Base-by-base conservation (phyloP, 2,888 invertebrate genomes). In the Malthinus flaveolus region DNA sequence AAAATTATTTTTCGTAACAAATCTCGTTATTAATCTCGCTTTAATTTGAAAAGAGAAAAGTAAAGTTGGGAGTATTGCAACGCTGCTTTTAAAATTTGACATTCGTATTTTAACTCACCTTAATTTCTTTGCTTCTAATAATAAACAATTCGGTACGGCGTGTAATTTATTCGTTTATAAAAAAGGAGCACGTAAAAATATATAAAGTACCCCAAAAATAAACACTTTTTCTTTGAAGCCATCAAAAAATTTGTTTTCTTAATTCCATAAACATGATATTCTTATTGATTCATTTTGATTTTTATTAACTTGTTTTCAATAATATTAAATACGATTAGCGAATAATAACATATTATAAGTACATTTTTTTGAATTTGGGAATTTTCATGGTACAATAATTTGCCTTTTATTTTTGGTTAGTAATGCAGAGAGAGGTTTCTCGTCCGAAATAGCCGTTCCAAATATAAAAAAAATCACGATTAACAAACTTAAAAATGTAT, bases 381-480 rank as follows among this genome's bases (percentile, higher is more conserved):
- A 15, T 42, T 42, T 15, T 15, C 39, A 42, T 42, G n/a, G n/a
- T 23, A 23, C 39, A 42, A 23, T 42, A 13, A 15, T 23, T 42
- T 42, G 15, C 23, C n/a, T 35, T 42, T 13, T 42, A 42, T 5
- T 3, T 39, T 4, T 42, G 39, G 5, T n/a, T 15, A 23, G 39
- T 42, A 42, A 13, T 15, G 39, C 13, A 46, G 34, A 12, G 36
- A 32, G 36, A 46, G 46, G 45, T 52, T 31, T 12, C 45, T 33
- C 36, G 52, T 46, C 45, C 32, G 10, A 46, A 52, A 52, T 52
- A 52, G 36, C 52, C 36, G 52, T 46, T 52, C 52, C 36, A 44
- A 52, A 52, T 52, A 52, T 52, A 45, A 45, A 46, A 49, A 49
- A 52, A 46, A 52, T 52, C 13, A 44, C 52, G 45, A 52, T 52